A percentile compares a stretch with the other conserved stretches of the same genome.
Evolutionary conservation across 2,113 vertebrate species (phyloP).

Genomic region (Pholis gunnellus): DNA sequence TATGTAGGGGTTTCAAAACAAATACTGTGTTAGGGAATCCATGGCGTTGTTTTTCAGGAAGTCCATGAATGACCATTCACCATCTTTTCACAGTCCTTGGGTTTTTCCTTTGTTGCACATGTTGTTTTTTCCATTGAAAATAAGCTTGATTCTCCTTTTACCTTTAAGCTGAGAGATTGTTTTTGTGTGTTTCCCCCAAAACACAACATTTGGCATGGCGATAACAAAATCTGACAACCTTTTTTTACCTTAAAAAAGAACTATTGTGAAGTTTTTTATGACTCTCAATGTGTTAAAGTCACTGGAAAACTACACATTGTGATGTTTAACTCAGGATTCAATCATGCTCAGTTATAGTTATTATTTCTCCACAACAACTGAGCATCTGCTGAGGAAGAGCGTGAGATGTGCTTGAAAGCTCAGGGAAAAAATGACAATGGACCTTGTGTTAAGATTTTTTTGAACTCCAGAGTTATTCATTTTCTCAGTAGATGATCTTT

Average conservation of each 20-base stretch:
- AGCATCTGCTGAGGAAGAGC: neutral
- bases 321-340: neutral
- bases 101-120: neutral
- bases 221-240: neutral
- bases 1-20: neutral
- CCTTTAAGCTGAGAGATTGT: neutral
- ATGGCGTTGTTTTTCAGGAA: neutral
- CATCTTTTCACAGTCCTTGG: neutral
- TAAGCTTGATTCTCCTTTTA: neutral
- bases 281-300: neutral
- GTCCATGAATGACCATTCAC: neutral
- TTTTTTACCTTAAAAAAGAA: neutral
- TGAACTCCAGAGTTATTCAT: neutral
- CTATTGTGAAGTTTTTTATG: neutral
- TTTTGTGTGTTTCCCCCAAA: neutral
- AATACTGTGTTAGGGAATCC: neutral
- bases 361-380: neutral
- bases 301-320: neutral
- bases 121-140: neutral
- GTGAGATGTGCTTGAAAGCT: neutral
- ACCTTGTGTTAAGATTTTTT: neutral
- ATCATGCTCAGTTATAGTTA: neutral
- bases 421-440: neutral
- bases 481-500: constrained; percentile 42
- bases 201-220: neutral